phyloP scores from a whole-genome alignment of 2,797 vertebrate species.

The Malurus splendens region DNA sequence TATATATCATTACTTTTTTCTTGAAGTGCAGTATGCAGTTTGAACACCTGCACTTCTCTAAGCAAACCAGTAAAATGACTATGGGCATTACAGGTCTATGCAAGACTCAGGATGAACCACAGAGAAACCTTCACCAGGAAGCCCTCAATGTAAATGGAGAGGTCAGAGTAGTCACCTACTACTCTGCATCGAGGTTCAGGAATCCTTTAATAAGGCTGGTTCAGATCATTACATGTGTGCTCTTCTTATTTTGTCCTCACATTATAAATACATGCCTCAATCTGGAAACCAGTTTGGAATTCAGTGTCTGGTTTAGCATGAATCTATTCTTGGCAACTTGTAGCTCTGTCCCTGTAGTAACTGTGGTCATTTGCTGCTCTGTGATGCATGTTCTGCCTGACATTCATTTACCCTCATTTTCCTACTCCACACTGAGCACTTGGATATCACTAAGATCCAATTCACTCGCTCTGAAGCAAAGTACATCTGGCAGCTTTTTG shows the following conservation, averaged over 20 bases:
- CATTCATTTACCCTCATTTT: neutral
- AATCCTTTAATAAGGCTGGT: neutral
- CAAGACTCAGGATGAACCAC: neutral
- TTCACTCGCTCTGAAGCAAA: neutral
- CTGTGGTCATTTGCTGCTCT: neutral
- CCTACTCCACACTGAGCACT: neutral
- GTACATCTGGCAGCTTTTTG: neutral
- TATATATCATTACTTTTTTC: neutral
- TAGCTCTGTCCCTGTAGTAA: neutral
- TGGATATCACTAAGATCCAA: neutral
- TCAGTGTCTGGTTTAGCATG: neutral
- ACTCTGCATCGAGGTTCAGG: neutral
- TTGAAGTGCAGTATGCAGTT: neutral
- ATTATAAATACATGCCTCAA: neutral
- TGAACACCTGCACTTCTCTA: neutral
- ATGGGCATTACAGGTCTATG: neutral
- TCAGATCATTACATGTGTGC: neutral
- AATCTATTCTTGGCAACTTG: neutral
- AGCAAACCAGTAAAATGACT: neutral
- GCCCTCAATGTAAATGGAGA: neutral
- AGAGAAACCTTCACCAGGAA: neutral
- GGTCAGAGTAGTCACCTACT: neutral
- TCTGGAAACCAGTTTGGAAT: neutral
- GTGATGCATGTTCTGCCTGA: neutral
- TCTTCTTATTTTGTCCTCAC: neutral